Evolutionary conservation across 1,140 invertebrate species (phyloP).

Genomic region (Atta texana): DNA sequence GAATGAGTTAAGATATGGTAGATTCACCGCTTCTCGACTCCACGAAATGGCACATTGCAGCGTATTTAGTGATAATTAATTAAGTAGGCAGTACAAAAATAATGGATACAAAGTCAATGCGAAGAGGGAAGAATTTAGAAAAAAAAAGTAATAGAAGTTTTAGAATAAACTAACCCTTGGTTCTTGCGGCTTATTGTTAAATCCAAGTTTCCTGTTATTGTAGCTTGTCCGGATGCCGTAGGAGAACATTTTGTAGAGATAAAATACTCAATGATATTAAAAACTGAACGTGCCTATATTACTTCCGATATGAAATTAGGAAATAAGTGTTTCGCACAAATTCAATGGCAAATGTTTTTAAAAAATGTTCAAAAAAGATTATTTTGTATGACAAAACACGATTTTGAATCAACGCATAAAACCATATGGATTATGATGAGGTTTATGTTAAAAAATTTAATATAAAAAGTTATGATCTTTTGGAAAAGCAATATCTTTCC

Average conservation of each 20-base stretch:
- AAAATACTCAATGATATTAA: too few relatives aligned
- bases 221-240: neutral
- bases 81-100: neutral
- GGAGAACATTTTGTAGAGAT: too few relatives aligned
- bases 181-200: neutral
- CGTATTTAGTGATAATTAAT: neutral
- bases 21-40: neutral
- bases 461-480: neutral
- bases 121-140: neutral
- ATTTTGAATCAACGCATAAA: neutral
- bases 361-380: neutral
- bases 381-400: neutral
- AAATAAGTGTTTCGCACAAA: slow-evolving; percentile 4
- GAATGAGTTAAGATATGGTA: neutral
- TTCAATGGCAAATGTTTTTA: neutral
- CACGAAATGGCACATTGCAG: neutral
- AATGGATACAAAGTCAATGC: neutral
- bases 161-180: neutral
- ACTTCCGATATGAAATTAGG: neutral
- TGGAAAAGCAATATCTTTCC: neutral
- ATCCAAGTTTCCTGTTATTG: neutral
- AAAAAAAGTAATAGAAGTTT: neutral
- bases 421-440: neutral
- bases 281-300: too few relatives aligned
- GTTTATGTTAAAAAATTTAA: neutral